Percentiles rank a stretch among this genome's conserved stretches.
phyloP scores from a whole-genome alignment of 2,888 invertebrate species.

The Cryptophagus acutangulus region DNA sequence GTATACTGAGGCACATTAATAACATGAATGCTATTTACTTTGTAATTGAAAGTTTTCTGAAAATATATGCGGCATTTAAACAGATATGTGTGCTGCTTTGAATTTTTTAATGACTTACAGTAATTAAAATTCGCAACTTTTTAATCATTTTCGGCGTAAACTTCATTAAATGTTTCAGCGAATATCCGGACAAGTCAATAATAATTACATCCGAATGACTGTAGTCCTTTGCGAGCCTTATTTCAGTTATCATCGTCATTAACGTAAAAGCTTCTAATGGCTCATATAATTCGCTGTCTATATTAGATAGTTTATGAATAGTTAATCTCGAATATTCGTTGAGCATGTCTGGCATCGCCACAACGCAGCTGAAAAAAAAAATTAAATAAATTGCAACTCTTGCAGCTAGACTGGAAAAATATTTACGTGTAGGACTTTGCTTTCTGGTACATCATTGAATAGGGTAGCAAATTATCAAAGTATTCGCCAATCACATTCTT shows the following conservation, averaged over 20 bases:
- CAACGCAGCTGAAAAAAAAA: not conserved
- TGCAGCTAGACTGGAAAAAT: not conserved
- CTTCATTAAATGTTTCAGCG: constrained; percentile 6
- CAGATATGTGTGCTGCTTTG: too few species aligned
- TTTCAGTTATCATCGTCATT: constrained; percentile 5
- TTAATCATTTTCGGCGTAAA: constrained; percentile 7
- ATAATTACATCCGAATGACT: not conserved
- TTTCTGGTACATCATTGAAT: constrained; percentile 2
- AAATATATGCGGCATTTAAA: too few species aligned
- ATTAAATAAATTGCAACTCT: too few species aligned
- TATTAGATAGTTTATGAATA: constrained; percentile 7
- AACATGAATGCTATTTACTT: constrained; percentile 5
- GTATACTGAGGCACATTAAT: constrained; percentile 3
- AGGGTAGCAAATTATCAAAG: constrained; percentile 7
- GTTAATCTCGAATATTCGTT: constrained; percentile 3
- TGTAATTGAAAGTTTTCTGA: constrained; percentile 7
- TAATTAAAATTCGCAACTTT: constrained; percentile 5
- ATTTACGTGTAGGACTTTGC: constrained; percentile 5
- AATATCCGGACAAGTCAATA: constrained; percentile 5
- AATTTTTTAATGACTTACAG: too few species aligned
- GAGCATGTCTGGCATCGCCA: not conserved
- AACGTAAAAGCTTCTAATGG: constrained; percentile 4
- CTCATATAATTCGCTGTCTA: constrained; percentile 5
- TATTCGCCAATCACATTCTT: constrained; percentile 1
- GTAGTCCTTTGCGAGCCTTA: constrained; percentile 5